Base-by-base conservation (phyloP, 2,888 invertebrate genomes). In the Pemphredon lugubris region DNA sequence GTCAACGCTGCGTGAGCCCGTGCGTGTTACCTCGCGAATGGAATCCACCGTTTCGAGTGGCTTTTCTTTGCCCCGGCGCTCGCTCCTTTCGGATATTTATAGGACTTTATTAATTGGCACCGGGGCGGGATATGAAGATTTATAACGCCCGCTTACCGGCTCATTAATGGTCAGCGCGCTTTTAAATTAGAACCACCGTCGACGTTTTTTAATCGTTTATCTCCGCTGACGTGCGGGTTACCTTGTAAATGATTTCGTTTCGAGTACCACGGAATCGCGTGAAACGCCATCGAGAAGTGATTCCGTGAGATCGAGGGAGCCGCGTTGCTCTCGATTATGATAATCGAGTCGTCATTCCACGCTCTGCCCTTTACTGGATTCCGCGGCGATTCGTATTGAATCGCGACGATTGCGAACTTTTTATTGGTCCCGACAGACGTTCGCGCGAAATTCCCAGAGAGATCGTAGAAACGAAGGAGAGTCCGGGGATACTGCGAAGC, bases 1-100 rank as follows among this genome's bases (percentile, higher is more conserved):
- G 64, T 64, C 61, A 26, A 44, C 78, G 57, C 78, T 75, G 79
- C 79, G 74, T 77, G 79, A 77, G 75, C 51, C 55, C 71, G 74
- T 71, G 74, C 74, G 71, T 74, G 70, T 61, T 34, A 13, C 9
- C 42, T 45, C 39, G 34, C 44, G 66, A 44, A 30, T 51, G 50
- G 54, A 32, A 18, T 54, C 26, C 50, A 16, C 45, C 4, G 48
- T 18, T 40, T 45, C 32, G 42, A 20, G 18, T 16, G 16, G 23
- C 37, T 34, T 20, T n/a, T 71, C 34, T 40, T 53, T 20, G 21
- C 66, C 55, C 55, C 50, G 37, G 21, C n/a, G 26, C 32, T 37
- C 57, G 55, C 14, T 23, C 14, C 34, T 37, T 37, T 18, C 18
- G 32, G 58, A 68, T 74, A 76, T 78, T 78, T 79, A 79, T 79